Conservation (phyloP, 2,888 invertebrate species). For the Miltochrista miniata region DNA sequence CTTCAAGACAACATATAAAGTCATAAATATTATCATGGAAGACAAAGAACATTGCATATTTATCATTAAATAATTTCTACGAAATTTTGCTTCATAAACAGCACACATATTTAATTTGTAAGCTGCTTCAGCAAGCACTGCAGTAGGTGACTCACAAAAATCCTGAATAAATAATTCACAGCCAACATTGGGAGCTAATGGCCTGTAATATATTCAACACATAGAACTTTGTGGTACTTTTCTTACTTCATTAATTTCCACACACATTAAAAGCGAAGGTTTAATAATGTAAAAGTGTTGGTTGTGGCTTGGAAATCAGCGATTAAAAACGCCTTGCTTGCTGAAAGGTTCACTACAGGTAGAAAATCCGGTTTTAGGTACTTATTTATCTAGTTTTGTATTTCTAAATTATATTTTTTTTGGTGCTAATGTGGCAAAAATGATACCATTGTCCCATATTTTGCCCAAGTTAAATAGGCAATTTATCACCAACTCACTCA, state of each 20-base stretch:
- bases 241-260: constrained; percentile 73
- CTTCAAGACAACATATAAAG: too few species aligned
- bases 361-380: too few species aligned
- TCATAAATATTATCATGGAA: too few species aligned
- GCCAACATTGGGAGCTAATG: constrained; percentile 22
- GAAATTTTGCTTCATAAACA: not conserved
- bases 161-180: constrained; percentile 34
- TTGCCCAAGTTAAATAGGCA: too few species aligned
- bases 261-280: constrained; percentile 69
- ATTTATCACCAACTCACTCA: too few species aligned
- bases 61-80: too few species aligned
- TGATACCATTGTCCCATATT: too few species aligned
- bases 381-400: too few species aligned
- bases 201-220: constrained; percentile 14
- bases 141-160: constrained; percentile 25
- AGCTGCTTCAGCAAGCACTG: not conserved
- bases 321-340: not conserved
- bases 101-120: not conserved
- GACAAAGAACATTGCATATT: too few species aligned
- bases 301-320: constrained; percentile 39
- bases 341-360: not conserved
- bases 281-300: constrained; percentile 68
- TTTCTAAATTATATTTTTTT: too few species aligned
- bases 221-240: constrained; percentile 47
- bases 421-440: too few species aligned